Evolutionary conservation across 2,888 invertebrate genomes (phyloP).

Genomic region (Zygaena filipendulae): DNA sequence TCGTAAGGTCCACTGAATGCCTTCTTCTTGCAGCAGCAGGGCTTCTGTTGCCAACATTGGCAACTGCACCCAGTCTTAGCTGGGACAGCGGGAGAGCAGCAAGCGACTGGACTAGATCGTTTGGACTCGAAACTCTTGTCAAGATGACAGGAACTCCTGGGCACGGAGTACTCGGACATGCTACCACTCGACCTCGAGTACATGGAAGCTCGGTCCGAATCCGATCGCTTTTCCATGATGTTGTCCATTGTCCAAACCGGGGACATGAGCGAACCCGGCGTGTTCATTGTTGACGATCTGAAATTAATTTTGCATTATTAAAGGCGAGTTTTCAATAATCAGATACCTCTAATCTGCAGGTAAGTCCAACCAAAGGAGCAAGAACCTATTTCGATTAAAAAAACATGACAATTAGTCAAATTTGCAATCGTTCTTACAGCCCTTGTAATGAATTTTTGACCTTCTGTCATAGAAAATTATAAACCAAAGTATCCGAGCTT

Average conservation of each 20-base stretch:
- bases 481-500: too few relatives aligned
- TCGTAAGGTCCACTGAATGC: constrained; percentile 72
- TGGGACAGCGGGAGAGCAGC: constrained; percentile 69
- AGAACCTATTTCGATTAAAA: too few relatives aligned
- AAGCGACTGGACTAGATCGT: constrained; percentile 42
- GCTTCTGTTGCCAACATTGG: constrained; percentile 49
- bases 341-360: too few relatives aligned
- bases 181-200: constrained; percentile 74
- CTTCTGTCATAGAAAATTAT: too few relatives aligned
- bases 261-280: constrained; percentile 59
- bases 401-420: too few relatives aligned
- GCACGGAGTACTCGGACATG: constrained; percentile 74
- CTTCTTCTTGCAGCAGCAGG: constrained; percentile 49
- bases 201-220: constrained; percentile 72
- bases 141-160: constrained; percentile 47
- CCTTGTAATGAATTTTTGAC: too few relatives aligned
- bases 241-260: constrained; percentile 71
- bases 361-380: too few relatives aligned
- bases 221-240: constrained; percentile 53
- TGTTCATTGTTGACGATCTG: constrained; percentile 71
- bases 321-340: too few relatives aligned
- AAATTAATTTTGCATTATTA: too few relatives aligned
- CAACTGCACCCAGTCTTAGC: constrained; percentile 53
- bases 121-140: constrained; percentile 64
- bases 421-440: too few relatives aligned